Base-by-base conservation (phyloP, 2,797 vertebrate genomes). In the Crypturellus tataupa region DNA sequence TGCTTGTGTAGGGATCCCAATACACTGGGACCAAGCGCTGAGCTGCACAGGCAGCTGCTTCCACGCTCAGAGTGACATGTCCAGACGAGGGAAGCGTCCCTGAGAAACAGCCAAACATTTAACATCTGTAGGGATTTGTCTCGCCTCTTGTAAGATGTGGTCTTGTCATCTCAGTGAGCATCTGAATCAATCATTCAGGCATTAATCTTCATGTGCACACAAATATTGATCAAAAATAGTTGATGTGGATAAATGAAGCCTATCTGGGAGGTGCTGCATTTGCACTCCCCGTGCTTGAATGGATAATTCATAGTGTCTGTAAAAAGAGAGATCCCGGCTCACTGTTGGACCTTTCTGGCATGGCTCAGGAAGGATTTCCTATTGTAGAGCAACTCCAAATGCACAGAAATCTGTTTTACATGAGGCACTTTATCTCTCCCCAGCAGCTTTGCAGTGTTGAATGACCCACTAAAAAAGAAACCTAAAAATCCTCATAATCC, bases 11-110 rank as follows among this genome's bases (percentile, higher is more conserved):
- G 67, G 62, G 14, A 14, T 19, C 4, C 2, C n/a, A 31, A 12
- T 3, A 2, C 2, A 3, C 9, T 37, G 2, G 18, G 24, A 12
- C n/a, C 51, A 18, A 20, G 56, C 5, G 5, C 11, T 0, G 2
- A 76, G 40, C 51, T 49, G 49, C 31, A 68, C 1, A 27, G 33
- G 1, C 1, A 2, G 40, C 5, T 11, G 39, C 39, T 37, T 60
- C 40, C 2, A 0, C 4, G 12, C 11, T 31, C 47, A 19, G 37
- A 5, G 1, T 21, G 77, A 35, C 69, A 31, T 62, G 5, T 58
- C n/a, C 31, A 59, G 40, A 33, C 8, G n/a, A 31, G 85, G 37
- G 49, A 35, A 31, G 16, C 9, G 62, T 19, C 29, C 46, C 68
- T 56, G 67, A 65, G 59, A 85, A 92, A 85, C 31, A 39, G 47